Base-by-base conservation (phyloP, 1,140 invertebrate genomes). In the Nephila pilipes region DNA sequence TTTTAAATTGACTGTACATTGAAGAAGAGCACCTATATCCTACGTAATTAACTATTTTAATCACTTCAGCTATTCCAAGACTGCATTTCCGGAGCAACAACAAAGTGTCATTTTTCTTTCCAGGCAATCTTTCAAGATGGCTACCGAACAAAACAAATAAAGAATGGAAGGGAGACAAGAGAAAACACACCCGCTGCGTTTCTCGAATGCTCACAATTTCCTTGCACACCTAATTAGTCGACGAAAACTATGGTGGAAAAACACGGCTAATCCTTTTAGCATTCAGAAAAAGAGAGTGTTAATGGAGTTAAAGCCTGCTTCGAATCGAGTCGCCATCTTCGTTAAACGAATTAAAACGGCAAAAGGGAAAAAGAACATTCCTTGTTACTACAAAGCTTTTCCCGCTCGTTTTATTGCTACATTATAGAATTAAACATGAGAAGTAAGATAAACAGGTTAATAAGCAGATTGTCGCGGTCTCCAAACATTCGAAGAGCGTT, bases 231-330 rank as follows among this genome's bases (percentile, higher is more conserved):
- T 65, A 91, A 91, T 91, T 91, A 91, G 32, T 16, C 14, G 20
- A 32, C 57, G 89, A 91, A 79, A 91, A 91, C 80, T 32, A 46
- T 46, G 80, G n/a, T 83, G 89, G 65, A 91, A 91, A 91, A 91
- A 91, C 89, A 58, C 29, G 57, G 22, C 57, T 91, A 91, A 91
- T 91, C 89, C 89, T 83, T 81, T 91, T 85, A 91, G 69, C 58
- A 20, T 6, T 6, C 58, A 20, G 25, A 90, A 90, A 91, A 88
- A 87, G 32, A 85, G 57, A 46, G 89, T 83, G 89, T 85, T 91
- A 91, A 91, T 91, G 80, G 89, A 83, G 79, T 91, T 91, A 91
- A 32, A n/a, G n/a, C 57, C 29, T 36, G 38, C 57, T 83, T 63
- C 57, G 79, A 60, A 83, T 90, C 69, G 46, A 55, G 29, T 58